A percentile compares a stretch with the other conserved stretches of the same genome.
Conservation (phyloP, 1,140 invertebrate species). For the Elymnias hypermnestra region DNA sequence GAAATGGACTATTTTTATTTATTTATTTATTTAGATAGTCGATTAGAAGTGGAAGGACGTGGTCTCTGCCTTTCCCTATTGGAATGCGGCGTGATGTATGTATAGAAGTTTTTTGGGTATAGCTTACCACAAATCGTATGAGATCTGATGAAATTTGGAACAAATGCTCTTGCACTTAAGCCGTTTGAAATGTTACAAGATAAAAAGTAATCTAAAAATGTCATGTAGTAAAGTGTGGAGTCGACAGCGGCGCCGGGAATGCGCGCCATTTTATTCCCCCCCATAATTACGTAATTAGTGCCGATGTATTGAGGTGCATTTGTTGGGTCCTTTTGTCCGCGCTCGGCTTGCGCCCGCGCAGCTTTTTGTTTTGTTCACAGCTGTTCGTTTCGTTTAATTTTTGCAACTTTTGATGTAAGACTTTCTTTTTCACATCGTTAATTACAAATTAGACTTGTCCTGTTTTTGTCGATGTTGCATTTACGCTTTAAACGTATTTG, state of each 20-base stretch:
- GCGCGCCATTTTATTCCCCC: slow-evolving; percentile 57
- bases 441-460: slow-evolving; percentile 3
- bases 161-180: too few species aligned
- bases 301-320: slow-evolving; percentile 64
- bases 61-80: too few species aligned
- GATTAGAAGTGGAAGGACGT: too few species aligned
- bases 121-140: too few species aligned
- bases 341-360: slow-evolving; percentile 39
- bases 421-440: slow-evolving; percentile 7
- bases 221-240: slow-evolving; percentile 56
- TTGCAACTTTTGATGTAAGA: slow-evolving; percentile 7
- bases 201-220: too few species aligned
- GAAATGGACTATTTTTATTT: too few species aligned
- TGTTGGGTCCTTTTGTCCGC: slow-evolving; percentile 57
- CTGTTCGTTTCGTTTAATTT: slow-evolving; percentile 35
- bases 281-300: slow-evolving; percentile 71
- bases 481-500: slow-evolving; percentile 1
- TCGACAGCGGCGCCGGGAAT: slow-evolving; percentile 46
- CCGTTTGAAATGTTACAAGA: too few species aligned
- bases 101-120: too few species aligned
- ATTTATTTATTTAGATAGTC: too few species aligned
- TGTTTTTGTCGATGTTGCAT: not conserved
- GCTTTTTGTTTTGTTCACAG: slow-evolving; percentile 47
- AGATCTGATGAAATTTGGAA: too few species aligned
- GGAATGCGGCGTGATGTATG: too few species aligned